Evolutionary conservation across 2,888 invertebrate species (phyloP).

Genomic region (Heteromurus nitidus): DNA sequence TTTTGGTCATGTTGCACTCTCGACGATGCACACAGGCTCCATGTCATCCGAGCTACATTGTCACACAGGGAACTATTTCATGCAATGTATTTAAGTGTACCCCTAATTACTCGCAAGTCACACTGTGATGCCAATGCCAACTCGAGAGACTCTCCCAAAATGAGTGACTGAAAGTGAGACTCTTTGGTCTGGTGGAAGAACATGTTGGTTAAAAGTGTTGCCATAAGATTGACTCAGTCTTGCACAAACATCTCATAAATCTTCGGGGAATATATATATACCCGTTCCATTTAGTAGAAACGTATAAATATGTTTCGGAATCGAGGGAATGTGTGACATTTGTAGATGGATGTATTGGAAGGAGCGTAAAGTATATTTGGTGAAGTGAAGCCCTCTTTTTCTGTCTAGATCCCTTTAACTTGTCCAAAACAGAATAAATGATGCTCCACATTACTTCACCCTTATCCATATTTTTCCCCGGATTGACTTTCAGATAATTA

Average conservation of each 20-base stretch:
- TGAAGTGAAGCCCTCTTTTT: constrained; percentile 7
- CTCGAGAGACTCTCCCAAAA: no score
- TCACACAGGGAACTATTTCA: constrained; percentile 67
- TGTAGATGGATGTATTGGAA: constrained; percentile 50
- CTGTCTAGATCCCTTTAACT: no score
- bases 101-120: constrained; percentile 72
- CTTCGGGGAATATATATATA: constrained; percentile 29
- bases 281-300: neutral
- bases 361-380: constrained; percentile 11
- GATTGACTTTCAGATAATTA: constrained; percentile 59
- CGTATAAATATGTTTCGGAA: neutral
- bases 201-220: constrained; percentile 53
- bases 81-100: constrained; percentile 51
- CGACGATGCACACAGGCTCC: no score
- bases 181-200: constrained; percentile 34
- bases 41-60: constrained; percentile 71
- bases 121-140: no score
- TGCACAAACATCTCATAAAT: constrained; percentile 56
- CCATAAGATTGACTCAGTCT: constrained; percentile 50
- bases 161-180: no score
- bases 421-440: constrained; percentile 60
- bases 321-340: no score
- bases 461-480: constrained; percentile 43
- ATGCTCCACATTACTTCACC: constrained; percentile 50
- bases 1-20: no score